phyloP scores from a whole-genome alignment of 2,888 invertebrate species.

The Drosophila maculinotata region DNA sequence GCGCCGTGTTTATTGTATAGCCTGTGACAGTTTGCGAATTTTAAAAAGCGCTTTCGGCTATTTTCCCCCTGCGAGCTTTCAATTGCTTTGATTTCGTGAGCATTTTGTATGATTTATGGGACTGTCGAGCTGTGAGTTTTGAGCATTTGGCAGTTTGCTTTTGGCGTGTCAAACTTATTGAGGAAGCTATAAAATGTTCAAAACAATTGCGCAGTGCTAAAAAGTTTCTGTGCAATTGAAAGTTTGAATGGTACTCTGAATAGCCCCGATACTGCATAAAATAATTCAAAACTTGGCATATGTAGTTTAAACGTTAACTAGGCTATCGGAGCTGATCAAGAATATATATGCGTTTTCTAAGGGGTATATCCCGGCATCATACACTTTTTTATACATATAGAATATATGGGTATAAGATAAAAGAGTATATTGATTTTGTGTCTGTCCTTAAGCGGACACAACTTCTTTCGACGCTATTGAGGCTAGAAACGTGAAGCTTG shows the following conservation, averaged over 20 bases:
- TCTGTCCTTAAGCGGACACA: no score
- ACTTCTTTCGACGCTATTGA: no score
- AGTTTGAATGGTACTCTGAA: constrained; percentile 7
- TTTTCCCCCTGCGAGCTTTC: constrained; percentile 35
- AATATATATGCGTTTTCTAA: no score
- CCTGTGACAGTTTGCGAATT: constrained; percentile 71
- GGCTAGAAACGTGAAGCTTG: no score
- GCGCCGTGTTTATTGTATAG: constrained; percentile 62
- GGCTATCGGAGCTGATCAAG: no score
- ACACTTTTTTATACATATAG: no score
- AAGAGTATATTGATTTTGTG: no score
- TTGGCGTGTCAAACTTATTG: constrained; percentile 27
- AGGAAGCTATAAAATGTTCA: constrained; percentile 47
- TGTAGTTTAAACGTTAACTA: no score
- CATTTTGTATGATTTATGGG: constrained; percentile 66
- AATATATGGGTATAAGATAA: no score
- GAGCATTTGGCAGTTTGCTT: constrained; percentile 35
- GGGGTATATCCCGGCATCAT: no score
- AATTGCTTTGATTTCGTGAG: constrained; percentile 54
- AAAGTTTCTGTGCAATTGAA: constrained; percentile 5
- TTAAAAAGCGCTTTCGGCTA: constrained; percentile 56
- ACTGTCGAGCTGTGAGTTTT: constrained; percentile 26
- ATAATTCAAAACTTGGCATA: no score
- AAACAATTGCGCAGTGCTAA: constrained; percentile 24
- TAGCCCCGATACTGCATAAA: neutral